A percentile compares a stretch with the other conserved stretches of the same genome.
phyloP scores from a whole-genome alignment of 2,113 vertebrate species.

The Dolichallabes microphthalmus region DNA sequence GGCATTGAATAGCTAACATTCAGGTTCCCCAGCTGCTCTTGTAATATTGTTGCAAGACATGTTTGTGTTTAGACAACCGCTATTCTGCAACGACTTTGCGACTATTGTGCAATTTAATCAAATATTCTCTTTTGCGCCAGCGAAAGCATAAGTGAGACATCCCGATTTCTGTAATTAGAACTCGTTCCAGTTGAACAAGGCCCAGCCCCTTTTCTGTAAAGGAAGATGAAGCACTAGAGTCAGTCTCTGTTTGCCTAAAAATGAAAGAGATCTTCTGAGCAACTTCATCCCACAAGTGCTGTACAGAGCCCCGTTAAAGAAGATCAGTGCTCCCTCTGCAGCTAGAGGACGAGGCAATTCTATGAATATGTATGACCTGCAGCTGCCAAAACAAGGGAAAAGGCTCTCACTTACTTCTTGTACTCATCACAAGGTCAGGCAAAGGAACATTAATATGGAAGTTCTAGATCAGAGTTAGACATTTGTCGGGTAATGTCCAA shows the following conservation, averaged over 20 bases:
- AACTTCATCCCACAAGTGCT: conserved; percentile 10
- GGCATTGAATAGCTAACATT: not conserved
- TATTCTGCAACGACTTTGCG: not conserved
- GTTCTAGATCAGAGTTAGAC: conserved; percentile 2
- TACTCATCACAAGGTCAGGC: not conserved
- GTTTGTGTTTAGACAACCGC: not conserved
- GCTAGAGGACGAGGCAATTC: conserved; percentile 1
- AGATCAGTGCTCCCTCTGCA: conserved; percentile 1
- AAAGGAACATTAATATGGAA: not conserved
- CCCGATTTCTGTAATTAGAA: conserved; percentile 3
- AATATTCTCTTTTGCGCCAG: not conserved
- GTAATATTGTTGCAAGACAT: not conserved
- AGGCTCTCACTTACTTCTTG: not conserved
- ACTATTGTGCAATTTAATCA: not conserved
- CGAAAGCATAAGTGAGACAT: not conserved
- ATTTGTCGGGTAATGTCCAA: not conserved
- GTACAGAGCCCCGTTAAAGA: not conserved
- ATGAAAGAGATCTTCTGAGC: conserved; percentile 23
- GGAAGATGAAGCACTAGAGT: conserved; percentile 2
- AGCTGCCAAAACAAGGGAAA: conserved; percentile 19
- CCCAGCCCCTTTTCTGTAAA: not conserved
- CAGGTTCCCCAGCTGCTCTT: not conserved
- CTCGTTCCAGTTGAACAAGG: conserved; percentile 3
- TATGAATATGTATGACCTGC: conserved; percentile 18
- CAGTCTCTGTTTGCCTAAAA: conserved; percentile 20